Evolutionary conservation across 2,888 invertebrate species (phyloP).

Genomic region (Acanthosepion esculentum): DNA sequence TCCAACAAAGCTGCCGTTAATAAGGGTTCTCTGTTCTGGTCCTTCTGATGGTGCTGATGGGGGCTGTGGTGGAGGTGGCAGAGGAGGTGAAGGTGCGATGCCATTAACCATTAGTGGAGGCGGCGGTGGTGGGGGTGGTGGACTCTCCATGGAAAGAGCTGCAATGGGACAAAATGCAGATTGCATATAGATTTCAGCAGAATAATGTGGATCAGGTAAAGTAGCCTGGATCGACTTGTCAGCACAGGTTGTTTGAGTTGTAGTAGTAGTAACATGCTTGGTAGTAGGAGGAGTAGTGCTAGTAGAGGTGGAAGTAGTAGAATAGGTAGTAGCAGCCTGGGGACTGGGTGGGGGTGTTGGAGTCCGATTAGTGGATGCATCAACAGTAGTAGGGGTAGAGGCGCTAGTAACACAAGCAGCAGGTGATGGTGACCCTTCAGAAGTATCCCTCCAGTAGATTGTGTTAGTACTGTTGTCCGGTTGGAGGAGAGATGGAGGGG

Average conservation of each 20-base stretch:
- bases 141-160: constrained; percentile 47
- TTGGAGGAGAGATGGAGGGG: constrained; percentile 36
- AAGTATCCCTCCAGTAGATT: constrained; percentile 35
- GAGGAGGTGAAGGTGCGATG: constrained; percentile 43
- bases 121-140: constrained; percentile 47
- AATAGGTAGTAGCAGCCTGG: constrained; percentile 47
- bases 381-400: constrained; percentile 43
- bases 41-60: constrained; percentile 35
- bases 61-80: constrained; percentile 44
- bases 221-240: constrained; percentile 46
- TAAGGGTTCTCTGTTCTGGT: constrained; percentile 25
- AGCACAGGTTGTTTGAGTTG: constrained; percentile 46
- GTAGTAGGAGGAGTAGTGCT: constrained; percentile 48
- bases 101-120: constrained; percentile 47
- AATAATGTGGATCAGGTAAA: constrained; percentile 41
- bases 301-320: constrained; percentile 50
- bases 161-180: constrained; percentile 48
- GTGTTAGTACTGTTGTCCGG: background rate
- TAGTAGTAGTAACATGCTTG: constrained; percentile 48
- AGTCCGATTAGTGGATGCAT: constrained; percentile 47
- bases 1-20: constrained; percentile 38
- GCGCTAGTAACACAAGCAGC: constrained; percentile 42
- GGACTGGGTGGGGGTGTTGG: constrained; percentile 51
- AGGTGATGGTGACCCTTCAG: constrained; percentile 39
- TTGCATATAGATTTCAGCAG: constrained; percentile 48